Evolutionary conservation across 2,888 invertebrate species (phyloP).

Genomic region (Punctoribates punctum): DNA sequence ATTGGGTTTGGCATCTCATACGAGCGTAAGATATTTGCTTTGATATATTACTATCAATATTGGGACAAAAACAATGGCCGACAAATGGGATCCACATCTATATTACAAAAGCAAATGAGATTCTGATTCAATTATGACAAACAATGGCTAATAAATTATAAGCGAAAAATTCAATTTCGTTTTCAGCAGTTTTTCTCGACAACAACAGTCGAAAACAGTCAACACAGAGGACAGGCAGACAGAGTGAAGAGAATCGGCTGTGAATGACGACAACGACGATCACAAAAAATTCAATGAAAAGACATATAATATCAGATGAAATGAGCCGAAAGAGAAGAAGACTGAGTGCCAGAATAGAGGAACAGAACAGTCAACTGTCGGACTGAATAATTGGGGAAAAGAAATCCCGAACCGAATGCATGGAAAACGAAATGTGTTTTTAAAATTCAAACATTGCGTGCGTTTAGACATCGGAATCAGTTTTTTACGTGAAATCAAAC

Average conservation of each 20-base stretch:
- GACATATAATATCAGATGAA: slow-evolving; percentile 5
- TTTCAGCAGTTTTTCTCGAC: not conserved
- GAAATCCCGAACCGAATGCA: not conserved
- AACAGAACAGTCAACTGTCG: not conserved
- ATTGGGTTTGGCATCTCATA: slow-evolving; percentile 30
- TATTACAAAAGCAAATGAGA: slow-evolving; percentile 19
- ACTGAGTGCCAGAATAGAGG: not conserved
- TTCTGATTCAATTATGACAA: slow-evolving; percentile 35
- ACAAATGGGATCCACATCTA: not conserved
- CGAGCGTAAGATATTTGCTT: not conserved
- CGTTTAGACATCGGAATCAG: not conserved
- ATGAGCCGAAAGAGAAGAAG: slow-evolving; percentile 16
- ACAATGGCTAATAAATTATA: slow-evolving; percentile 30
- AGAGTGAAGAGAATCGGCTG: not conserved
- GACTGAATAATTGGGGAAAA: not conserved
- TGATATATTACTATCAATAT: slow-evolving; percentile 29
- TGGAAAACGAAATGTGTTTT: not conserved
- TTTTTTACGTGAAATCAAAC: slow-evolving; percentile 28
- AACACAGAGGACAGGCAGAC: not conserved
- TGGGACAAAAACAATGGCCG: not conserved
- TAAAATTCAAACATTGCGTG: slow-evolving; percentile 22
- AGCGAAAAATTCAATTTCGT: not conserved
- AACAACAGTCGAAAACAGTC: not conserved
- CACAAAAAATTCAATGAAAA: slow-evolving; percentile 19
- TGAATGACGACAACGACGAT: not conserved